phyloP scores from a whole-genome alignment of 1,140 invertebrate genomes.

The Drosophila rufa region DNA sequence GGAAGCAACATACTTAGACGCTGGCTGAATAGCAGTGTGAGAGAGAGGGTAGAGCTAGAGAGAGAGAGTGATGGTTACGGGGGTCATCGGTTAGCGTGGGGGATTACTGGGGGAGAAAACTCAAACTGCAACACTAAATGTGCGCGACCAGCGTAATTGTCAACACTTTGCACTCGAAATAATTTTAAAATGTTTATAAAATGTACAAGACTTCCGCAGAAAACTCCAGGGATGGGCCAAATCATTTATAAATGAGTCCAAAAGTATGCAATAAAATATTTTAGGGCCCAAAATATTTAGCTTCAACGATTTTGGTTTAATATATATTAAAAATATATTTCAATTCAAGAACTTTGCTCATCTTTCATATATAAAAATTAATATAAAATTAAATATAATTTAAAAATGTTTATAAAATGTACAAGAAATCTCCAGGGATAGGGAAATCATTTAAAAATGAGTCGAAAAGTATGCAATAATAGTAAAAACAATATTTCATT shows the following conservation, averaged over 20 bases:
- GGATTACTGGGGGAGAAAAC: constrained; percentile 12
- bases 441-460: background rate
- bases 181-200: background rate
- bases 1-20: constrained; percentile 78
- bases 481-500: too few relatives aligned
- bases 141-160: constrained; percentile 59
- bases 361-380: too few relatives aligned
- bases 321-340: too few relatives aligned
- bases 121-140: constrained; percentile 68
- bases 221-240: background rate
- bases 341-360: too few relatives aligned
- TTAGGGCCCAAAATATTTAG: background rate
- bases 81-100: constrained; percentile 7
- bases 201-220: too few relatives aligned
- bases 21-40: constrained; percentile 27
- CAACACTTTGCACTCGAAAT: constrained; percentile 20
- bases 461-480: too few relatives aligned
- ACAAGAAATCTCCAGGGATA: background rate
- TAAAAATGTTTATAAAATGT: rapidly evolving
- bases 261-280: too few relatives aligned
- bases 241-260: too few relatives aligned
- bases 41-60: background rate
- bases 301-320: too few relatives aligned
- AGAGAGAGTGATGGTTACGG: background rate
- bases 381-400: background rate